These are phyloP conservation scores for rabbit (Oryctolagus cuniculus) DNA, from an alignment of 2,113 vertebrate species.

Conservation along the genomic window DNA sequence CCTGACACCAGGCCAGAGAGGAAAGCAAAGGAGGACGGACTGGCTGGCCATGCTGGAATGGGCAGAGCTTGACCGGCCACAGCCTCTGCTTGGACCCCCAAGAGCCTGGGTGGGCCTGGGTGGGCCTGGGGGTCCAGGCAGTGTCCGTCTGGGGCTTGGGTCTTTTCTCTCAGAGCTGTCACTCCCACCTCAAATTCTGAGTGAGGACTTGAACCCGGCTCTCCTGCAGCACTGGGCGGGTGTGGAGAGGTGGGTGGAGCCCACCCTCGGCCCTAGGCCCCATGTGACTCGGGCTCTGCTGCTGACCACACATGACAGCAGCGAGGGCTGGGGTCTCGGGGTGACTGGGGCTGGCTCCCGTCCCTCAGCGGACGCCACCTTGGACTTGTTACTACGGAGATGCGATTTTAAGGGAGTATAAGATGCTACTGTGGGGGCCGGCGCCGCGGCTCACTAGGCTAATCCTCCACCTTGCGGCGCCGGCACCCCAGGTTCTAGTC, in stretches of 20 bases:
- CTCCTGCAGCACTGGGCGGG: too few relatives aligned
- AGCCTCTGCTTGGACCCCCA: not conserved
- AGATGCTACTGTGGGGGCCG: not conserved
- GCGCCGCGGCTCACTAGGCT: too few relatives aligned
- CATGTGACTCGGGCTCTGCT: not conserved
- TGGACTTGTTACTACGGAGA: not conserved
- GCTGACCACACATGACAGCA: not conserved
- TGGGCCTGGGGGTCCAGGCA: rapidly evolving
- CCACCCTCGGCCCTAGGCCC: too few relatives aligned
- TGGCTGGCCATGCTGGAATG: too few relatives aligned
- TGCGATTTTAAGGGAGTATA: not conserved
- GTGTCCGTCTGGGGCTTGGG: not conserved
- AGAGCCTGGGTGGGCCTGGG: too few relatives aligned
- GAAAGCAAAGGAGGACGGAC: too few relatives aligned
- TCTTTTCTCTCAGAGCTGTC: too few relatives aligned
- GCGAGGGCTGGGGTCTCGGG: not conserved
- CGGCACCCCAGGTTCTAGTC: too few relatives aligned
- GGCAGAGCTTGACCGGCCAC: too few relatives aligned
- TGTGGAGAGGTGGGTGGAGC: too few relatives aligned
- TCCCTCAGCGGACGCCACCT: not conserved
- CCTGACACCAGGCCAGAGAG: too few relatives aligned
- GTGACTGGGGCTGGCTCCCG: not conserved
- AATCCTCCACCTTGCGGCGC: too few relatives aligned
- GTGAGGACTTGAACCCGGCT: not conserved
- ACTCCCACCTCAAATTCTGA: not conserved